Evolutionary conservation across 2,888 invertebrate genomes (phyloP).

Genomic region (Globia sparganii): DNA sequence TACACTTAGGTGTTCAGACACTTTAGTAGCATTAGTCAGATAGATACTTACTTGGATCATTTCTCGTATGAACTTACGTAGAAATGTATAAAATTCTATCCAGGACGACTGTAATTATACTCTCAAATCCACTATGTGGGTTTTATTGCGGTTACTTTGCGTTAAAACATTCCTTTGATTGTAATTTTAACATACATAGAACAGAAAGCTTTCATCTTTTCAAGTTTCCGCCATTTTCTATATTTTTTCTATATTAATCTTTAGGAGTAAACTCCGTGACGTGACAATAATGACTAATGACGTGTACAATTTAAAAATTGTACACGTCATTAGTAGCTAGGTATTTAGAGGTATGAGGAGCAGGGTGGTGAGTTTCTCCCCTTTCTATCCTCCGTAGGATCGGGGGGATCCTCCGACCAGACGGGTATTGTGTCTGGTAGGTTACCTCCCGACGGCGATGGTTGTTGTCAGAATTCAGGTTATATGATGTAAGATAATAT

Average conservation of each 20-base stretch:
- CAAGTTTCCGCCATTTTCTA: neutral
- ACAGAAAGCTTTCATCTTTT: constrained; percentile 24
- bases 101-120: too few species aligned
- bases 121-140: constrained; percentile 5
- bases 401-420: neutral
- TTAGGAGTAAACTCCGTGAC: too few species aligned
- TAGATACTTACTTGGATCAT: neutral
- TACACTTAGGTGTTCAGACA: neutral
- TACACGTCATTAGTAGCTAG: neutral
- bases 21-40: neutral
- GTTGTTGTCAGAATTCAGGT: neutral
- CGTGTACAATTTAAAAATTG: too few species aligned
- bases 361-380: neutral
- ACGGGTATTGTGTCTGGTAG: too few species aligned
- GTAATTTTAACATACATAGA: constrained; percentile 2
- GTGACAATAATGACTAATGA: too few species aligned
- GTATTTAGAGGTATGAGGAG: neutral
- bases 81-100: neutral
- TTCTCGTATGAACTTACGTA: neutral
- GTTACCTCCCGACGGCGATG: too few species aligned
- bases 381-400: neutral
- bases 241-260: neutral
- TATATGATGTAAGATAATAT: too few species aligned
- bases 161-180: constrained; percentile 13
- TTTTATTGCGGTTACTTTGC: constrained; percentile 14